Base-by-base conservation (phyloP, 2,888 invertebrate genomes). In the Xestia ashworthii region DNA sequence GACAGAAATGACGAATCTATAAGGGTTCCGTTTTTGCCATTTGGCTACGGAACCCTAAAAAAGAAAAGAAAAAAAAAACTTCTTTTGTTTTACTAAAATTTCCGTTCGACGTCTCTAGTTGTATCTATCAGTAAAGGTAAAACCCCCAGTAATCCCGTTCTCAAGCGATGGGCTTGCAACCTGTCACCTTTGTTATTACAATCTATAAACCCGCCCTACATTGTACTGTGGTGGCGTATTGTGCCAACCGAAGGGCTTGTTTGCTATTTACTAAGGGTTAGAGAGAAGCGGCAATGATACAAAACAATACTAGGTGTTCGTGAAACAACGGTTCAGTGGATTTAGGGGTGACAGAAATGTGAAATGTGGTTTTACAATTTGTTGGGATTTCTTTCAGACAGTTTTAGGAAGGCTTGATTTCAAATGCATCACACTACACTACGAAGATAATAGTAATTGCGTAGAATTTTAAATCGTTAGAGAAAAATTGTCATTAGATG, bases 181-280 rank as follows among this genome's bases (percentile, higher is more conserved):
- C 83, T 83, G 87, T 71, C 85, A 83, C 85, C 85, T 83, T 82
- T 65, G 76, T 83, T 87, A 87, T 86, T 85, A 83, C 86, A 78
- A 85, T 83, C 81, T 85, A 85, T 87, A 86, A 84, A 85, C 74
- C 74, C 66, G 41, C 66, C 69, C 78, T 65, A 70, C 68, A 70
- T 74, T 69, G 81, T 73, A 74, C 85, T 62, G 58, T 60, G 81
- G 81, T 25, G 67, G 58, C 62, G 74, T 85, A 71, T 85, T 85
- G 78, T 78, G 67, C 53, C 62, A 53, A 72, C 73, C 12, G 50
- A 68, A 71, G 53, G 66, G 46, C 50, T 67, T 80, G 80, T 67
- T 66, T 41, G 44, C 53, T 65, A 78, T 76, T 55, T 53, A 58
- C 81, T 44, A 22, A 69, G 50, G 78, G 25, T 50, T 62, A 22